A percentile compares a stretch with the other conserved stretches of the same genome.
phyloP scores from a whole-genome alignment of 2,888 invertebrate species.

The Eupithecia subfuscata region DNA sequence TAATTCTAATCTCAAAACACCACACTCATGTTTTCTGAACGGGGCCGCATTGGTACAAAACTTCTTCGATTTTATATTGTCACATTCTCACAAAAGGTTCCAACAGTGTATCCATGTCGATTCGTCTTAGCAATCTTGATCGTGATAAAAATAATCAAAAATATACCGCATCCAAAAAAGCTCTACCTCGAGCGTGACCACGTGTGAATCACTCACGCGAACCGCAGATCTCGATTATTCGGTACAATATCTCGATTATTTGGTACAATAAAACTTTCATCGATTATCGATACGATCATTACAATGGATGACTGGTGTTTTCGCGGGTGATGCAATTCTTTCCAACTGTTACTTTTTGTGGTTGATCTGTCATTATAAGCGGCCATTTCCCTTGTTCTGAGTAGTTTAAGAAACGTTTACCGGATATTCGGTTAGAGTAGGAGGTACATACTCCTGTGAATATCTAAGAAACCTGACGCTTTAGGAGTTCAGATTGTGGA shows the following conservation, averaged over 20 bases:
- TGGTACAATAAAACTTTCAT: constrained; percentile 36
- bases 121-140: too few relatives aligned
- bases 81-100: too few relatives aligned
- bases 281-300: constrained; percentile 25
- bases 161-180: background rate
- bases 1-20: too few relatives aligned
- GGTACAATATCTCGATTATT: constrained; percentile 33
- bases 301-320: constrained; percentile 17
- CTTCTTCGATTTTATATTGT: too few relatives aligned
- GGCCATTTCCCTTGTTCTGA: background rate
- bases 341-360: background rate
- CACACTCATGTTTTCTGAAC: too few relatives aligned
- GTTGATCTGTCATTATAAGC: constrained; percentile 3
- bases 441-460: too few relatives aligned
- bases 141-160: too few relatives aligned
- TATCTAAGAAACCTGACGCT: too few relatives aligned
- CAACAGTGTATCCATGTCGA: too few relatives aligned
- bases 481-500: too few relatives aligned
- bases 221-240: constrained; percentile 29
- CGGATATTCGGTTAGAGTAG: background rate
- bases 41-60: too few relatives aligned
- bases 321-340: constrained; percentile 20
- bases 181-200: constrained; percentile 15
- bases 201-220: constrained; percentile 35
- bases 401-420: background rate